A percentile compares a stretch with the other conserved stretches of the same genome.
phyloP scores from a whole-genome alignment of 1,140 invertebrate species.

The Drosophila ironensis region DNA sequence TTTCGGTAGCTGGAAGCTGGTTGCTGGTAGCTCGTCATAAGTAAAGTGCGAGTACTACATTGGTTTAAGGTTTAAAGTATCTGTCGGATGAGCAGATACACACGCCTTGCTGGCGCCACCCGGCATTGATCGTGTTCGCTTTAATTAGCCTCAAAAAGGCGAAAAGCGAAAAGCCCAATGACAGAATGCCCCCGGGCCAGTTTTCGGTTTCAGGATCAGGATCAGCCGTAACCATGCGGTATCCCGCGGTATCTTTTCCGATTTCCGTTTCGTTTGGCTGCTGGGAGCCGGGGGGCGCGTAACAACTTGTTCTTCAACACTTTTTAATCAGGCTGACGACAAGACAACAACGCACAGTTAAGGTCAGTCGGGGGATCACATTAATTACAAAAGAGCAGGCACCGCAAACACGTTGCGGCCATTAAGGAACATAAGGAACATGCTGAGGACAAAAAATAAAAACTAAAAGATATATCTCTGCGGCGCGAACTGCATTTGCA shows the following conservation, averaged over 20 bases:
- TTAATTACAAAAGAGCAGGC: constrained; percentile 67
- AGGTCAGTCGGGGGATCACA: constrained; percentile 67
- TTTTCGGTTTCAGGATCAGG: constrained; percentile 32
- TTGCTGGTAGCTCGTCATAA: constrained; percentile 14
- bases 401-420: constrained; percentile 63
- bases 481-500: constrained; percentile 43
- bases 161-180: constrained; percentile 47
- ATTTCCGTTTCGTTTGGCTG: constrained; percentile 56
- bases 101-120: constrained; percentile 50
- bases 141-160: constrained; percentile 70
- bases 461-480: no score
- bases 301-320: constrained; percentile 75
- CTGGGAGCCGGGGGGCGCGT: constrained; percentile 26
- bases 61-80: no score
- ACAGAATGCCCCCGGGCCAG: constrained; percentile 51
- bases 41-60: no score
- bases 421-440: constrained; percentile 52
- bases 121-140: constrained; percentile 75
- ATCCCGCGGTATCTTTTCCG: neutral
- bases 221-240: neutral
- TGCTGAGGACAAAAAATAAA: constrained; percentile 22
- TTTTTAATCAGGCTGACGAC: constrained; percentile 73
- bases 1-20: constrained; percentile 66
- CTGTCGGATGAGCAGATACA: constrained; percentile 59
- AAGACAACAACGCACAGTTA: constrained; percentile 75